Conservation (phyloP, 2,113 vertebrate genomes). For the Sander lucioperca region DNA sequence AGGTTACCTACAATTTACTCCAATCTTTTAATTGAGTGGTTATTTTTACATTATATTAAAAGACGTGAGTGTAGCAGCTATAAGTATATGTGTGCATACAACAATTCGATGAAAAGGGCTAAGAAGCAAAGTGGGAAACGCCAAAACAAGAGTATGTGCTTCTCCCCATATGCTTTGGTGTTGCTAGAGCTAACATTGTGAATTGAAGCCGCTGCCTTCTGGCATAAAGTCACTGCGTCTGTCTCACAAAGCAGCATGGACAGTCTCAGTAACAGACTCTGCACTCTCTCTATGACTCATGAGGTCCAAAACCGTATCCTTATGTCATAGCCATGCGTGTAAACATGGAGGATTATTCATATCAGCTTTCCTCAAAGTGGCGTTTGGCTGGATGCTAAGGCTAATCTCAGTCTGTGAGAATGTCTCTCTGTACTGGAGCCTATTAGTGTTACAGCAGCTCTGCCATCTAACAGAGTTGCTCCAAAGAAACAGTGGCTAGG, state of each 20-base stretch:
- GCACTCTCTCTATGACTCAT: constrained; percentile 61
- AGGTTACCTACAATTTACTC: constrained; percentile 12
- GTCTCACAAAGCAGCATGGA: constrained; percentile 67
- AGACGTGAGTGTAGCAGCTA: not conserved
- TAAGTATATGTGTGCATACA: not conserved
- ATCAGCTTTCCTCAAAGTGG: constrained; percentile 77
- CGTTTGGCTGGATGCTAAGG: constrained; percentile 64
- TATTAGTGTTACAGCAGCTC: constrained; percentile 44
- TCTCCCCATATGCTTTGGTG: constrained; percentile 38
- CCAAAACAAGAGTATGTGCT: not conserved
- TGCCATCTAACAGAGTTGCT: constrained; percentile 21
- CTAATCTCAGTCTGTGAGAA: constrained; percentile 67
- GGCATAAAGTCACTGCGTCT: constrained; percentile 57
- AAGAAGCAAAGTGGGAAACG: not conserved
- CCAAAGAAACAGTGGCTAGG: constrained; percentile 23
- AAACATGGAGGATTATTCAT: constrained; percentile 77
- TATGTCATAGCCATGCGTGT: constrained; percentile 71
- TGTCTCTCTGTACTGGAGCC: constrained; percentile 44
- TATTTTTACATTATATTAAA: constrained; percentile 12
- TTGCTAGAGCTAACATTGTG: constrained; percentile 86
- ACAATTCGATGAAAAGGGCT: not conserved
- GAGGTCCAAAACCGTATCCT: constrained; percentile 60
- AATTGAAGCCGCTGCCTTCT: constrained; percentile 65
- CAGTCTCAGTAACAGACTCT: constrained; percentile 66
- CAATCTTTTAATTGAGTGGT: constrained; percentile 7